Evolutionary conservation across 2,888 invertebrate genomes (phyloP).

Genomic region (Leptogaster cylindrica): DNA sequence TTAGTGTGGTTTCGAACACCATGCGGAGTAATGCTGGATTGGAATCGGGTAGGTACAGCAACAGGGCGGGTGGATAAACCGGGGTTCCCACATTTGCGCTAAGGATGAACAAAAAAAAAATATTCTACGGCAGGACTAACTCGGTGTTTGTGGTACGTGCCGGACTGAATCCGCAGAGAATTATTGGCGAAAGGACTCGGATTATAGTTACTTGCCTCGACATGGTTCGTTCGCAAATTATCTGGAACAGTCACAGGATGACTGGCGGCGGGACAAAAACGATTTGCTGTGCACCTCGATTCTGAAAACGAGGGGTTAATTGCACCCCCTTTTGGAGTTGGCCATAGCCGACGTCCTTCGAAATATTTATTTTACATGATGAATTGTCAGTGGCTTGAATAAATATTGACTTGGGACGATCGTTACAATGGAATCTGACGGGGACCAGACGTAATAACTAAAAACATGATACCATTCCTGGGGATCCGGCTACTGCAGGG

Average conservation of each 20-base stretch:
- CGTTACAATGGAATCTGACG: conserved; percentile 7
- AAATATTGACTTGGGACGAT: conserved; percentile 19
- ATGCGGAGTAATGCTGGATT: not conserved
- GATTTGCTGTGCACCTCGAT: not conserved
- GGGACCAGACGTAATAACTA: not conserved
- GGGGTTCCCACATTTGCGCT: not conserved
- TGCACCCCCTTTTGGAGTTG: not conserved
- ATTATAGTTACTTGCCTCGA: too few species aligned
- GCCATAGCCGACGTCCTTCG: not conserved
- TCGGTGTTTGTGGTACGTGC: conserved; percentile 34
- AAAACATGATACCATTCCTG: not conserved
- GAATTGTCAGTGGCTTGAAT: conserved; percentile 19
- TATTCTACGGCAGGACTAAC: not conserved
- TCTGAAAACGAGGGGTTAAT: not conserved
- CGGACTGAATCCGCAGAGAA: conserved; percentile 26
- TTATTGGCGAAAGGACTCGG: not conserved
- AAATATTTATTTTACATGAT: conserved; percentile 9
- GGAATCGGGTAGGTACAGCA: not conserved
- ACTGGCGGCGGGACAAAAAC: not conserved
- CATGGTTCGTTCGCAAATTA: conserved; percentile 15
- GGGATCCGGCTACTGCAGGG: not conserved
- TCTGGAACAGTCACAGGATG: conserved; percentile 1
- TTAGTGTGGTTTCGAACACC: not conserved
- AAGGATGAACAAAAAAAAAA: not conserved
- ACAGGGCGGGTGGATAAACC: not conserved